Conservation (phyloP, 2,797 vertebrate genomes). For the Pangasius macronema region DNA sequence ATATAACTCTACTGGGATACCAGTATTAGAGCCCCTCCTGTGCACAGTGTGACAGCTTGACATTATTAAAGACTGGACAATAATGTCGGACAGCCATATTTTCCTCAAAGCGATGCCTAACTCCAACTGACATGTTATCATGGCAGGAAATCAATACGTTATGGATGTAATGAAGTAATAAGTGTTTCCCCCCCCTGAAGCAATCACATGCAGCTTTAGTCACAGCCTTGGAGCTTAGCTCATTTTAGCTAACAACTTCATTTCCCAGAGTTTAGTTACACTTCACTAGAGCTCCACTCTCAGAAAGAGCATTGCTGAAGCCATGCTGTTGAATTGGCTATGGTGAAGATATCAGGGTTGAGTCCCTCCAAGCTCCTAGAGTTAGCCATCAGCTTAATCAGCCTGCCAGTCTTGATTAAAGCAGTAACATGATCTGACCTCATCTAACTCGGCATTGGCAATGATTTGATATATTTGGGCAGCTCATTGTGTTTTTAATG, state of each 20-base stretch:
- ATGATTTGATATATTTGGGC: slow-evolving; percentile 31
- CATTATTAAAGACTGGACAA: slow-evolving; percentile 12
- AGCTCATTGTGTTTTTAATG: slow-evolving; percentile 30
- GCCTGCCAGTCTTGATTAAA: slow-evolving; percentile 48
- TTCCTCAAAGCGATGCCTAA: slow-evolving; percentile 77
- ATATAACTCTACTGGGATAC: background rate
- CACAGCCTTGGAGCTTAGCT: slow-evolving; percentile 70
- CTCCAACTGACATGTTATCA: slow-evolving; percentile 79
- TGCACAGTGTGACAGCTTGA: background rate
- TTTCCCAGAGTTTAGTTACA: slow-evolving; percentile 70
- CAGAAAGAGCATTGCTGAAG: slow-evolving; percentile 13
- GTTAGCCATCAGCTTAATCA: slow-evolving; percentile 37
- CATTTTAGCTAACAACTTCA: slow-evolving; percentile 82
- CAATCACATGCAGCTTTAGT: slow-evolving; percentile 79
- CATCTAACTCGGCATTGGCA: slow-evolving; percentile 24
- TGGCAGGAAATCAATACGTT: slow-evolving; percentile 87
- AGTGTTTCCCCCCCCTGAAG: slow-evolving; percentile 70
- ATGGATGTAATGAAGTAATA: slow-evolving; percentile 84
- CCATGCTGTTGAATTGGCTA: slow-evolving; percentile 8
- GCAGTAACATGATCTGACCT: background rate
- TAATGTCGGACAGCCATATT: slow-evolving; percentile 65
- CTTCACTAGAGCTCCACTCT: slow-evolving; percentile 24
- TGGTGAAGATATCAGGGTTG: slow-evolving; percentile 37
- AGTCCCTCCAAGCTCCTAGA: slow-evolving; percentile 30
- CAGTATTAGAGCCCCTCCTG: background rate